Evolutionary conservation across 2,888 invertebrate genomes (phyloP), one percentile per base, ranked within the genome.

Genomic region (Ceriagrion tenellum): DNA sequence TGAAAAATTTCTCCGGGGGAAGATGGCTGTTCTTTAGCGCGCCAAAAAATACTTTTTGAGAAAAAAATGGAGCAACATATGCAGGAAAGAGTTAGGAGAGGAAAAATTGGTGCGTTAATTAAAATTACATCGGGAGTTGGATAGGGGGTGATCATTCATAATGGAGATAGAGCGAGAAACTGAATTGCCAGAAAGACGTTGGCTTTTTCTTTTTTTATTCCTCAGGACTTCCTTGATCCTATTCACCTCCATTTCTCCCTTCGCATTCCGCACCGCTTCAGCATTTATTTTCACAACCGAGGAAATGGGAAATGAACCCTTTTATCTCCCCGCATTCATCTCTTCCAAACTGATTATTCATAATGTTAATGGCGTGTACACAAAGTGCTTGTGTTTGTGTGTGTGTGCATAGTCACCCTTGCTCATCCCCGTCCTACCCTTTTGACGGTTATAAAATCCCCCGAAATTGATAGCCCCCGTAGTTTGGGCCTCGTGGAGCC

Each of bases 251-350:
- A 63, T 69, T 69, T 18, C 93, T 93, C 69, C 69, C 13, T 93
- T 47, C n/a, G n/a, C 69, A 47, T 93, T 69, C 81, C 35, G 16
- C 93, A 47, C 69, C 30, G 47, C 69, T n/a, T 74, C 47, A 47
- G 93, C 93, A 93, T 93, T 93, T 93, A 93, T 93, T 93, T 69
- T 63, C 93, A 26, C 69, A 93, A 74, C 93, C 47, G 47, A 69
- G 93, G 93, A 93, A 93, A 93, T 93, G 93, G 69, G 93, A 93
- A 93, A 93, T 93, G 93, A 93, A 93, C 93, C n/a, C n/a, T 93
- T 93, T 93, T 69, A 91, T 91, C 91, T 63, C 63, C 26, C 0
- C 93, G 10, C 93, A 23, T 56, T 63, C 47, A 93, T 93, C 93
- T 63, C 74, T n/a, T 93, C 69, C 69, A 93, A 69, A 93, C 93